phyloP scores from a whole-genome alignment of 2,888 invertebrate genomes.

The Drosophila falleni region DNA sequence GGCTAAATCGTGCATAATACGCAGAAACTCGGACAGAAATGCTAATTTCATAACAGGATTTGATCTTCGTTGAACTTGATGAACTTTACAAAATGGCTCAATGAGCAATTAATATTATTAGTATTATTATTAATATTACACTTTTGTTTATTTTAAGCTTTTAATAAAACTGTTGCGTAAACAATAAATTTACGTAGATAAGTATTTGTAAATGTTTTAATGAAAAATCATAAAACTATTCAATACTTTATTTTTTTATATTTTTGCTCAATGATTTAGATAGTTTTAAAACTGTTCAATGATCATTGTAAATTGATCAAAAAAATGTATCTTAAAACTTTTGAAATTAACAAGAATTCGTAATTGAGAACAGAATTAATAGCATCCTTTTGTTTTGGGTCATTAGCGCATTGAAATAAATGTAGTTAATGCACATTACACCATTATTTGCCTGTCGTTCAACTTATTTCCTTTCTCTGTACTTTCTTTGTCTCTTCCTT shows the following conservation, averaged over 20 bases:
- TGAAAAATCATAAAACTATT: too few relatives aligned
- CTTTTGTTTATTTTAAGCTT: neutral
- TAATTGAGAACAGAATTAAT: neutral
- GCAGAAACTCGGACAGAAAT: slow-evolving; percentile 7
- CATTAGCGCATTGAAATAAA: slow-evolving; percentile 18
- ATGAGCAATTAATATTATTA: neutral
- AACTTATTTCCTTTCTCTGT: neutral
- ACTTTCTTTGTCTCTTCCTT: neutral
- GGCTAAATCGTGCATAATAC: slow-evolving; percentile 21
- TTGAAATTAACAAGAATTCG: neutral
- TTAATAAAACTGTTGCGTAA: too few relatives aligned
- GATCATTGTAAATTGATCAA: too few relatives aligned
- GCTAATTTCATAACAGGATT: slow-evolving; percentile 8
- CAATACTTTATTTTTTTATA: neutral
- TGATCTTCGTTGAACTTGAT: neutral
- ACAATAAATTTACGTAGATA: too few relatives aligned
- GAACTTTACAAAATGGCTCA: neutral
- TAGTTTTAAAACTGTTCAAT: too few relatives aligned
- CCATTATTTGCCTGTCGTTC: slow-evolving; percentile 12
- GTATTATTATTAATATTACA: neutral
- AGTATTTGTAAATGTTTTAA: too few relatives aligned
- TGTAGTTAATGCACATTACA: slow-evolving; percentile 6
- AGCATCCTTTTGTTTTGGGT: neutral
- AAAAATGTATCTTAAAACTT: neutral
- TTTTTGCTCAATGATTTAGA: neutral